A percentile compares a stretch with the other conserved stretches of the same genome.
Conservation (phyloP, 2,888 invertebrate genomes). For the Monochamus alternatus region DNA sequence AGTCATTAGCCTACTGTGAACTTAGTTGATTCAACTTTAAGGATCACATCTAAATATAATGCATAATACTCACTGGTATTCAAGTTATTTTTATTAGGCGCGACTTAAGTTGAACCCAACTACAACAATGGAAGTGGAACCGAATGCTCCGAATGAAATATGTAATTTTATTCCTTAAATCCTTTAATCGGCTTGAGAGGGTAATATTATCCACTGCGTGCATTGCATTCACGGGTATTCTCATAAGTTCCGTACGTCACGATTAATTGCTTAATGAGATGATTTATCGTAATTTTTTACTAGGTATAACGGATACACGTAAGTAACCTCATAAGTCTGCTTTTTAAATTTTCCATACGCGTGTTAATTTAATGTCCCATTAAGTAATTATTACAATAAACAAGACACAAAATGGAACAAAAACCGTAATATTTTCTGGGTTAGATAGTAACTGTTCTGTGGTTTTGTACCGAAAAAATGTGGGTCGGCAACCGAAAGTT, state of each 20-base stretch:
- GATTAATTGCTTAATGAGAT: not conserved
- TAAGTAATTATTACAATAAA: not conserved
- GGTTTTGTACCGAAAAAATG: slow-evolving; percentile 3
- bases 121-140: not conserved
- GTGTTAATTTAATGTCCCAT: no score
- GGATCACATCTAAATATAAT: slow-evolving; percentile 7
- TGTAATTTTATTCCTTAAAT: slow-evolving; percentile 8
- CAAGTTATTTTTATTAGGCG: slow-evolving; percentile 8
- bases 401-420: not conserved
- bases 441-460: slow-evolving; percentile 6
- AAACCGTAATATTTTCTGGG: slow-evolving; percentile 1
- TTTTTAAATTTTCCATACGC: no score
- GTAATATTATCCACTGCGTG: not conserved
- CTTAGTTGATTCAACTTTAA: slow-evolving; percentile 2
- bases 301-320: no score
- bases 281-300: not conserved
- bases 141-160: not conserved
- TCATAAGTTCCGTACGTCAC: not conserved
- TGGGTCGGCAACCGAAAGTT: slow-evolving; percentile 10
- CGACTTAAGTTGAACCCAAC: not conserved
- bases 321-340: no score
- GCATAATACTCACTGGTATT: not conserved
- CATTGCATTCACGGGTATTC: not conserved
- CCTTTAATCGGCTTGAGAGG: not conserved
- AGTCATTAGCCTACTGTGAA: no score